These are phyloP conservation scores for Crotalus horridus DNA, from an alignment of 2,113 vertebrate species.

Conservation along the genomic window DNA sequence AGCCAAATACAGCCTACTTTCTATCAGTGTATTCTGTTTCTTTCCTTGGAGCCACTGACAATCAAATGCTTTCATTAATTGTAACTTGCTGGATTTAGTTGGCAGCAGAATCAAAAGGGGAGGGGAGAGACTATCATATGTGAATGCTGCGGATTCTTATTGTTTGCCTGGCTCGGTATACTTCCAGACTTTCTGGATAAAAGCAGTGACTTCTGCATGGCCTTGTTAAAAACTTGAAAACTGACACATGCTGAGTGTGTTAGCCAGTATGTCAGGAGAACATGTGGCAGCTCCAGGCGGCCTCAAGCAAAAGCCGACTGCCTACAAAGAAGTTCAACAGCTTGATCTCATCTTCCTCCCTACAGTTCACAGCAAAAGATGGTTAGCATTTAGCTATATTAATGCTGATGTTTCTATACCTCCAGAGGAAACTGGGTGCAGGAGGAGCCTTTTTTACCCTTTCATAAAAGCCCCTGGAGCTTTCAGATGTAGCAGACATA, in stretches of 20 bases:
- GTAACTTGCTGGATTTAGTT: background rate
- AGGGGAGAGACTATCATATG: background rate
- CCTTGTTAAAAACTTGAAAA: background rate
- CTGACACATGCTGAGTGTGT: rapidly evolving
- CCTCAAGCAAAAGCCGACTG: constrained; percentile 10
- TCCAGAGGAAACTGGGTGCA: background rate
- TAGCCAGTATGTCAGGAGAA: background rate
- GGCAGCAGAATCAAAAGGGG: background rate
- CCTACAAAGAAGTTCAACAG: background rate
- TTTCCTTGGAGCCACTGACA: background rate
- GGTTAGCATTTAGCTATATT: background rate
- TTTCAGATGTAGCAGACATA: background rate
- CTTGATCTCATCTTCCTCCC: background rate
- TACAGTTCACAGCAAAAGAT: background rate
- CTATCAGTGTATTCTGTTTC: background rate
- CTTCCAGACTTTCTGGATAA: background rate
- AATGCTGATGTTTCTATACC: background rate
- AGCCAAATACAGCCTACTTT: background rate
- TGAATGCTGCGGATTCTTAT: background rate
- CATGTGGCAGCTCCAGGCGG: background rate
- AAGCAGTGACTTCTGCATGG: background rate
- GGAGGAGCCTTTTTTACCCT: background rate
- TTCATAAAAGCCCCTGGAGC: background rate
- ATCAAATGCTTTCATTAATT: background rate
- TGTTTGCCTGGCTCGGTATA: background rate